Base-by-base conservation (phyloP, 2,113 vertebrate genomes). In the Alectura lathami region DNA sequence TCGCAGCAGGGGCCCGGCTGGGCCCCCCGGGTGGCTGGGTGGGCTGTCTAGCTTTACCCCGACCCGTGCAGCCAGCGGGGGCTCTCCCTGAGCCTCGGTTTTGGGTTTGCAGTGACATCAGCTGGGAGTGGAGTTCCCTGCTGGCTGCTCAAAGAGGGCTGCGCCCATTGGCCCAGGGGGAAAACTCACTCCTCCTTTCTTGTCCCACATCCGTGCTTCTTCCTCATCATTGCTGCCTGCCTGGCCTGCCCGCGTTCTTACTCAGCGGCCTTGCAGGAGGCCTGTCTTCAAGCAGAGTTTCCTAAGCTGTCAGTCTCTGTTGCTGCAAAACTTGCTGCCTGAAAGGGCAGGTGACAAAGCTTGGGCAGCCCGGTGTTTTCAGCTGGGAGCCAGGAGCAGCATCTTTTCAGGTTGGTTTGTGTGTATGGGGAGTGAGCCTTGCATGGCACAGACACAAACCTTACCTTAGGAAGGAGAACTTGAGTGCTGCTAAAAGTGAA, bases 121-220 rank as follows among this genome's bases (percentile, higher is more conserved):
- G 74, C 6, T 85, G 86, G n/a, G n/a, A 8, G 83, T 34, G 68
- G 72, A 78, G 51, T 82, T 89, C 69, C 43, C 74, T 18, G 74
- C 81, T 88, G 95, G 36, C 88, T 88, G 69, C 4, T 2, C 53
- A 67, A 29, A 67, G 64, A 81, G 29, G 32, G 3, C 82, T 50
- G 13, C 85, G 47, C 47, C 50, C 23, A 14, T 67, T 94, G 93
- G 82, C 63, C 80, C 32, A 21, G 45, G 45, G 26, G 29, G 74
- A 27, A 50, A 53, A 47, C 29, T 29, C 62, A 18, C 32, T 89
- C 70, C 63, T 94, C 56, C 47, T 43, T 83, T 64, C 63, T 92
- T 81, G 76, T 47, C 94, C 91, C 85, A 40, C 59, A 92, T 96
- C 78, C 54, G 60, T 23, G 54, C 82, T 83, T 59, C 64, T 73